Evolutionary conservation across 2,113 vertebrate species (phyloP).

Genomic region (Larimichthys polyactis): DNA sequence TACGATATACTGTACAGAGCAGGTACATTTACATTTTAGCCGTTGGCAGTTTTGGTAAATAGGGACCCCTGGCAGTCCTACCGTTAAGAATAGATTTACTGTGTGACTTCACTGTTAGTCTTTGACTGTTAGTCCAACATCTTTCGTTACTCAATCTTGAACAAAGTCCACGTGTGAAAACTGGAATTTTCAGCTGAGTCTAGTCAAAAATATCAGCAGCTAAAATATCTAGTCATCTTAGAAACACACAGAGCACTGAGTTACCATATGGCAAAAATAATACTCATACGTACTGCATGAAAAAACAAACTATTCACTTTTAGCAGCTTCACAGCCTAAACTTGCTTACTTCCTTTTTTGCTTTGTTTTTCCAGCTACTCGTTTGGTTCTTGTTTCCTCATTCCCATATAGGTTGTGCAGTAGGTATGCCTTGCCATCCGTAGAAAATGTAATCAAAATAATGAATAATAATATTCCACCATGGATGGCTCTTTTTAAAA

Average conservation of each 20-base stretch:
- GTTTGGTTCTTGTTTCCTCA: background rate
- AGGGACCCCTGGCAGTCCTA: too few species aligned
- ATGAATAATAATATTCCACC: background rate
- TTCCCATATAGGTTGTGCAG: background rate
- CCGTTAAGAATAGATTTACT: too few species aligned
- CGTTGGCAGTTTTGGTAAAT: too few species aligned
- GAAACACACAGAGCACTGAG: background rate
- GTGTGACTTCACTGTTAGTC: too few species aligned
- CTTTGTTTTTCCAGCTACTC: background rate
- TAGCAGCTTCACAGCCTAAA: background rate
- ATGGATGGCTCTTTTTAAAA: background rate
- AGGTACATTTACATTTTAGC: too few species aligned
- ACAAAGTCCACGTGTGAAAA: background rate
- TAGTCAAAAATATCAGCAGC: background rate
- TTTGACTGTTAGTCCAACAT: background rate
- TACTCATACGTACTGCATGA: background rate
- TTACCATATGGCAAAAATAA: background rate
- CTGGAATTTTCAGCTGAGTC: background rate
- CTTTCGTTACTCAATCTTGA: background rate
- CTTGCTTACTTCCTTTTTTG: background rate
- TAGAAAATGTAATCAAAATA: background rate
- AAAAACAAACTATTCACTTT: background rate
- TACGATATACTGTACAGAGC: too few species aligned
- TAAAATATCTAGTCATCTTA: background rate
- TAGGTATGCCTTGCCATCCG: background rate